phyloP scores from a whole-genome alignment of 2,797 vertebrate genomes.

The Petrocephalus schoutedeni region DNA sequence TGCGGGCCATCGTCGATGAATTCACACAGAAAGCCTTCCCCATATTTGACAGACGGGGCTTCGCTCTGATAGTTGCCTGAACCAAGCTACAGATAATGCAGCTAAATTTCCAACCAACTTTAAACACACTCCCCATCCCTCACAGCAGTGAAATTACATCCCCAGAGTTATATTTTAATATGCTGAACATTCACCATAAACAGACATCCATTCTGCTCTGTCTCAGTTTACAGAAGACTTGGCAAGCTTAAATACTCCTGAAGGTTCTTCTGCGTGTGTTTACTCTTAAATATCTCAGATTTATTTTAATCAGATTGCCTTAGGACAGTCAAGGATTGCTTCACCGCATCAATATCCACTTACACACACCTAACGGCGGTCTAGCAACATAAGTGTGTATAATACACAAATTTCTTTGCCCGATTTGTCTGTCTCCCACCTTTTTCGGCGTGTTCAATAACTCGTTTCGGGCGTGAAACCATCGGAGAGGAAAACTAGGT shows the following conservation, averaged over 20 bases:
- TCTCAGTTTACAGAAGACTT: neutral
- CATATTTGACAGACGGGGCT: neutral
- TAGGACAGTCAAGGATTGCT: conserved; percentile 28
- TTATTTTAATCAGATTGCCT: conserved; percentile 36
- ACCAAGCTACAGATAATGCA: neutral
- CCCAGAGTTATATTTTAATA: conserved; percentile 17
- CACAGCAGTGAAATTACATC: neutral
- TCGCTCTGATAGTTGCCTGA: neutral
- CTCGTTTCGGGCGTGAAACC: neutral
- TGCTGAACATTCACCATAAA: neutral
- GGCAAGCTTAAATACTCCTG: conserved; percentile 37
- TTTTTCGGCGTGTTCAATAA: neutral
- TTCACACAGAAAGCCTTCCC: neutral
- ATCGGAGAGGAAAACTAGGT: neutral
- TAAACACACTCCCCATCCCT: neutral
- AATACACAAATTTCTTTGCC: conserved; percentile 30
- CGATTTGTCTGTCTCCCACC: conserved; percentile 5
- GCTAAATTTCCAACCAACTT: neutral
- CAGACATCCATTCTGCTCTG: conserved; percentile 8
- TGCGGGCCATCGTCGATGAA: neutral
- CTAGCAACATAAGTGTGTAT: conserved; percentile 36
- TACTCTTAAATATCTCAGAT: conserved; percentile 35
- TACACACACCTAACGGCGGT: conserved; percentile 21
- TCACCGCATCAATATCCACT: conserved; percentile 27
- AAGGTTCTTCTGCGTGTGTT: neutral